Evolutionary conservation across 2,888 invertebrate genomes (phyloP), one percentile per base, ranked within the genome.

Genomic region (Ischnura elegans): DNA sequence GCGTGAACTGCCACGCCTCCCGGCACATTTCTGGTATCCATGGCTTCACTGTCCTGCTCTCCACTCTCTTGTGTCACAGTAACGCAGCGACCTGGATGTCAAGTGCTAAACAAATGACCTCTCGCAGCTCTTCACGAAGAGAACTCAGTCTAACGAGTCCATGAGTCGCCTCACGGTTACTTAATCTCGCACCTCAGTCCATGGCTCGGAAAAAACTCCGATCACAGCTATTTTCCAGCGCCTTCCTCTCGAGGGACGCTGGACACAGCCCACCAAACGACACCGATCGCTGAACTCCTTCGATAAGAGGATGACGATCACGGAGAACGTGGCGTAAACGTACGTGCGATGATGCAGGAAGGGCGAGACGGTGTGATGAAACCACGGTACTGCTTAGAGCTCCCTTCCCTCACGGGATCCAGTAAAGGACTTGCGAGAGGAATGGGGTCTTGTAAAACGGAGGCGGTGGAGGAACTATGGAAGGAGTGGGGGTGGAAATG

Each of bases 331-430:
- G 13, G 85, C 36, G 85, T 13, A 16, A 43, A 36, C 19, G 42
- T 21, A 25, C 13, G 42, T 21, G 45, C 13, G 86, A 25, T 36
- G 45, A 8, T 51, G 13, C 51, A 51, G 51, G 8, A 51, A 19
- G 36, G 76, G 16, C 36, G 86, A 85, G 85, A 46, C 46, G 43
- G 29, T 21, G 42, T 29, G 21, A 42, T 16, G 87, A 51, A 6
- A 21, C 42, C 43, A 45, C 55, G 61, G 61, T 90, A 10, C 36
- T 76, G n/a, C n/a, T n/a, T 5, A 46, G 61, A n/a, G 43, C 61
- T 90, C 61, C 90, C 90, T 90, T 90, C 90, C 66, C 90, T 13
- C 61, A 42, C 42, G 61, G 61, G 55, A n/a, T 55, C 61, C 90
- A 43, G 90, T 66, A n/a, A 86, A 46, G 86, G 46, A 43, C 46